phyloP scores from a whole-genome alignment of 1,140 invertebrate genomes.

The Drosophila pallidifrons region DNA sequence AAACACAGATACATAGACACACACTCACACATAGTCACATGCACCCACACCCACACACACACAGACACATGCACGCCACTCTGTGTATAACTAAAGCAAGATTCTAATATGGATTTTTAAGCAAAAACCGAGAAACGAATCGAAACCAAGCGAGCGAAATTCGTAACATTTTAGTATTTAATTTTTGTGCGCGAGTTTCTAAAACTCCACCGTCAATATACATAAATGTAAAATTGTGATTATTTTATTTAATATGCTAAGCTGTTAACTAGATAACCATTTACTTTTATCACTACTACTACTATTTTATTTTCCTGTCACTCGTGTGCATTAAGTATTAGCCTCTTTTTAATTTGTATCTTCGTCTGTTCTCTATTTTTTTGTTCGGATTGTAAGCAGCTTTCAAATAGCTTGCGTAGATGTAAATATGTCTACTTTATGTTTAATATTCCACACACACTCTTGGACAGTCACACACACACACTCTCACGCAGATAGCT shows the following conservation, averaged over 20 bases:
- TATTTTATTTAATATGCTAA: conserved; percentile 66
- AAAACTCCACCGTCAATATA: conserved; percentile 66
- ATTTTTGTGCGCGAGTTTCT: conserved; percentile 54
- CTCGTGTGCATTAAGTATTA: conserved; percentile 45
- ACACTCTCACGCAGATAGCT: conserved; percentile 16
- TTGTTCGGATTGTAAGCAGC: conserved; percentile 1
- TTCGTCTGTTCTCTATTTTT: background rate
- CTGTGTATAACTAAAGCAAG: conserved; percentile 45
- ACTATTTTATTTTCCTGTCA: conserved; percentile 4
- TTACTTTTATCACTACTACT: conserved; percentile 44
- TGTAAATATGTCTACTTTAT: conserved; percentile 28
- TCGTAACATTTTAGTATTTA: conserved; percentile 66
- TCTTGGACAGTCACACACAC: background rate
- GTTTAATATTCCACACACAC: conserved; percentile 4
- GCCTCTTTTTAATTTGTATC: conserved; percentile 22
- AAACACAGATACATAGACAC: conserved; percentile 9
- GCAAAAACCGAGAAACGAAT: conserved; percentile 3
- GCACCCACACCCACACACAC: conserved; percentile 11
- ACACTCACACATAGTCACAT: conserved; percentile 10
- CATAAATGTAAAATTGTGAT: conserved; percentile 70
- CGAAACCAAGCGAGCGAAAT: conserved; percentile 37
- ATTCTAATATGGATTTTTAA: conserved; percentile 38
- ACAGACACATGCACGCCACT: conserved; percentile 15
- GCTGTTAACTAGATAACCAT: conserved; percentile 47
- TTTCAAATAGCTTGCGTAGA: conserved; percentile 7